Evolutionary conservation across 2,888 invertebrate genomes (phyloP), one percentile per base, ranked within the genome.

Genomic region (Drosophila bunnanda): DNA sequence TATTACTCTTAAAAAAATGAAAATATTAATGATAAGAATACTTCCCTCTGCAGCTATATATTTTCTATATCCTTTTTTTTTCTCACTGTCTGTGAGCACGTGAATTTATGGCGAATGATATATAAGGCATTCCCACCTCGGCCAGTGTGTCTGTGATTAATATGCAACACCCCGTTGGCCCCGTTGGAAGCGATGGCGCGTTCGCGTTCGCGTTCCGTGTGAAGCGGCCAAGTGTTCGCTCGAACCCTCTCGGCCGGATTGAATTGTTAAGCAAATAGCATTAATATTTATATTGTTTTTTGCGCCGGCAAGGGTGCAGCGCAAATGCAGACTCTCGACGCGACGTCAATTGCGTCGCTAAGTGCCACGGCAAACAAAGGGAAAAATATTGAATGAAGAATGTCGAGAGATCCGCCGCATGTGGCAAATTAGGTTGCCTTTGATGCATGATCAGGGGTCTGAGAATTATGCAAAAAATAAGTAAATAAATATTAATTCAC

Each of bases 251-350:
- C 60, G 44, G 9, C 55, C 71, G 66, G 78, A 89, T 87, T 84
- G 88, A 85, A 87, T 81, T 87, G 82, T 85, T 89, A 74, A 66
- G 84, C 88, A 89, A 89, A 85, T 80, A 84, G 80, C 85, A 89
- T 85, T 85, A 85, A 87, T 87, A 85, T 89, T 87, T 89, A 87
- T 89, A 87, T 78, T 80, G 71, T 74, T 76, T 75, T 57, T 71
- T 74, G 43, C 38, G n/a, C 38, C 53, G 60, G 32, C 67, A 68
- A 52, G 67, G 74, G 54, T 57, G 69, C 66, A 52, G 32, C 15
- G 2, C 20, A 15, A 32, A 20, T 52, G 50, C 50, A 52, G 50
- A 34, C 34, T 34, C 50, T 52, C 50, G 60, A 67, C 58, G 43
- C 46, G 50, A 54, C 76, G 58, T 81, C 86, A 80, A 81, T 82